Percentiles rank a stretch among this genome's conserved stretches.
Evolutionary conservation across 2,797 vertebrate species (phyloP).

Genomic region (Pygocentrus nattereri): DNA sequence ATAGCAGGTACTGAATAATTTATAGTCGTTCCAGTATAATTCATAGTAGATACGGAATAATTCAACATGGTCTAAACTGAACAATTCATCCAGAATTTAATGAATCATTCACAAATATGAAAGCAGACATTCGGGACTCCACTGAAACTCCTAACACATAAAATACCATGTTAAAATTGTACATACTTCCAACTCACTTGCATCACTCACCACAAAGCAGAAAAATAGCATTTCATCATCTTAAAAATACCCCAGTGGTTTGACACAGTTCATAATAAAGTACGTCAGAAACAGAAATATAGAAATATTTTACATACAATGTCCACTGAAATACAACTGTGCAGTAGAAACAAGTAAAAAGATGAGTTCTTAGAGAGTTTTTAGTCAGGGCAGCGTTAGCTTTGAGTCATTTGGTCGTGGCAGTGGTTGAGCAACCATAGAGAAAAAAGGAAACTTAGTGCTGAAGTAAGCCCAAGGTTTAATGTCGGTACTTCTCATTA

Average conservation of each 20-base stretch:
- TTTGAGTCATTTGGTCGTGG: not conserved
- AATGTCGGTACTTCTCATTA: not conserved
- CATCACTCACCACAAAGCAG: no score
- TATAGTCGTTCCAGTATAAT: not conserved
- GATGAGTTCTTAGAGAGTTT: not conserved
- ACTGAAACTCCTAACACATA: no score
- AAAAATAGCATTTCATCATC: no score
- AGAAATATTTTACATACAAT: no score
- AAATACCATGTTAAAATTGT: no score
- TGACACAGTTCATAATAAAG: no score
- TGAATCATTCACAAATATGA: not conserved
- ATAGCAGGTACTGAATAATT: not conserved
- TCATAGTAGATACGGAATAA: not conserved
- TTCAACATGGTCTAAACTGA: no score
- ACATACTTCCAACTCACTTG: no score
- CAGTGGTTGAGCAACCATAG: not conserved
- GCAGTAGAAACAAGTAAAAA: no score
- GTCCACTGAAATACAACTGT: not conserved
- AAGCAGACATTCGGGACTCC: no score
- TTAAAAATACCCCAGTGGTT: no score
- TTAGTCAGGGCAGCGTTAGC: not conserved
- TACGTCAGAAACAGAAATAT: no score
- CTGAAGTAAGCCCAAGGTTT: not conserved
- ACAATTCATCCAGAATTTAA: not conserved
- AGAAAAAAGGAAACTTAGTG: not conserved